Conservation (phyloP, 2,113 vertebrate species). For the Ibidorhyncha struthersii region DNA sequence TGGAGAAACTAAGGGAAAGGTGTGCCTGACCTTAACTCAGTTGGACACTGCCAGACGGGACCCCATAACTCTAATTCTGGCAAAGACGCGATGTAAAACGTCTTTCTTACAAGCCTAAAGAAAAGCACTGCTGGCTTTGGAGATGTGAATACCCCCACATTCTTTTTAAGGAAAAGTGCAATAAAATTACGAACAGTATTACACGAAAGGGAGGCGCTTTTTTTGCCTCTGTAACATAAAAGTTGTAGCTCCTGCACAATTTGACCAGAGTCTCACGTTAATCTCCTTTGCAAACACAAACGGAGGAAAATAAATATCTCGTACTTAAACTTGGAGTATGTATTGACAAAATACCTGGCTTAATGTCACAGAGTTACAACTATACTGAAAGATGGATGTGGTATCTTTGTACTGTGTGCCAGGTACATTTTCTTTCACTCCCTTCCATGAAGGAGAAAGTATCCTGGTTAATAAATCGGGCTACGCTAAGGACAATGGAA, state of each 20-base stretch:
- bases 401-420: neutral
- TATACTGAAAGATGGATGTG: neutral
- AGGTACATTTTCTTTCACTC: neutral
- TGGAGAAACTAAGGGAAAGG: neutral
- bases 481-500: neutral
- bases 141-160: neutral
- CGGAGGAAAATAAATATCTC: neutral
- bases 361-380: neutral
- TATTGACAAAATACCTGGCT: neutral
- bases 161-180: neutral
- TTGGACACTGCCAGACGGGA: neutral
- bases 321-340: neutral
- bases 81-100: neutral
- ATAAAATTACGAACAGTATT: neutral
- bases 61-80: neutral
- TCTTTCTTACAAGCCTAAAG: neutral
- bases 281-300: neutral
- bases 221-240: neutral
- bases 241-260: neutral
- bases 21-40: neutral
- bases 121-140: neutral
- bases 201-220: neutral
- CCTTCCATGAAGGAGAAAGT: neutral
- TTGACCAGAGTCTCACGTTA: neutral
- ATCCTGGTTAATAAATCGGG: neutral